Evolutionary conservation across 2,797 vertebrate genomes (phyloP), one percentile per base, ranked within the genome.

Genomic region (Ciconia nigra): DNA sequence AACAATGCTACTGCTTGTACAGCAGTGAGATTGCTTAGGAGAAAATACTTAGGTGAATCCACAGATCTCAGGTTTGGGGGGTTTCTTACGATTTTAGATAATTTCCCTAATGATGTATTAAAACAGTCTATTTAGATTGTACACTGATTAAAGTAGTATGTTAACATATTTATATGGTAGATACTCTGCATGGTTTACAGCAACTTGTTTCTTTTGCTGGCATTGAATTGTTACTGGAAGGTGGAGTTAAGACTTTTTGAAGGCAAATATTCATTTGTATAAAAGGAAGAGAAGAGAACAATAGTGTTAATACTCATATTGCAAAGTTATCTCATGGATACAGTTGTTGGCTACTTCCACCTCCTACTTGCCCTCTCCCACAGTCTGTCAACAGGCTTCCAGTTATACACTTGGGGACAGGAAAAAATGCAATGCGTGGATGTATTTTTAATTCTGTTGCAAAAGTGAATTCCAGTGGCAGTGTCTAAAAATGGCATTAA

Each of bases 381-480:
- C 44, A 84, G 63, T 61, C 70, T 83, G 69, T 81, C 66, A 83
- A 62, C 37, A 69, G 57, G 39, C 49, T 77, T 96, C 63, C 74
- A 90, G 70, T 90, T 79, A 72, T 28, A 69, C 41, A n/a, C 57
- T 52, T 74, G 67, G 59, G 62, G 44, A 79, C 73, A 88, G 59
- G 54, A 80, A 90, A 54, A 89, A 94, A 87, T 72, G 66, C 41
- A 66, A 7, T 35, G 15, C 2, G 3, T 90, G 58, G 59, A 74
- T 77, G n/a, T 51, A 28, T 39, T 76, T 89, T 44, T 10, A 93
- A 78, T 92, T 83, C 81, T 77, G 73, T 82, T 54, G 54, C 70
- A 84, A 71, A 85, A 93, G 31, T 61, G 83, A 89, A 73, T 94
- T 97, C 94, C 83, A 89, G 55, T 57, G 57, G 33, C 74, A 61